Evolutionary conservation across 2,888 invertebrate species (phyloP).

Genomic region (Agrilus cyanescens): DNA sequence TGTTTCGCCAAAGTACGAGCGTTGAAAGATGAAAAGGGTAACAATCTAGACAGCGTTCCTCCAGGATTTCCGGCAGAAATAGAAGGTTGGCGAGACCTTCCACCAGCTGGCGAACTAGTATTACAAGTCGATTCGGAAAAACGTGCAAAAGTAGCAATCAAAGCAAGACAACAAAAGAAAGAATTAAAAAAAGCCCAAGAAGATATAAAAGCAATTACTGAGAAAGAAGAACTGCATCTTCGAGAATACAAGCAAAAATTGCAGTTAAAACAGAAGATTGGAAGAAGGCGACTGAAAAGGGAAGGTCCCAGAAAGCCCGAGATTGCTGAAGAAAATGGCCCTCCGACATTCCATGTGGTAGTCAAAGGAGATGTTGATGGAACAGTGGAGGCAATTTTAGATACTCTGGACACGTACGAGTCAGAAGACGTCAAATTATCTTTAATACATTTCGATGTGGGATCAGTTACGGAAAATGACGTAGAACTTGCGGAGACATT

Average conservation of each 20-base stretch:
- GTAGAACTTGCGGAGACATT: conserved; percentile 69
- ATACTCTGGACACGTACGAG: conserved; percentile 79
- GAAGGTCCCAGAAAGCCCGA: conserved; percentile 51
- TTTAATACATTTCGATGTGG: conserved; percentile 84
- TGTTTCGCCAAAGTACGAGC: conserved; percentile 75
- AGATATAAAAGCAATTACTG: conserved; percentile 49
- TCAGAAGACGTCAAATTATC: conserved; percentile 66
- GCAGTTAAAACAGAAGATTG: conserved; percentile 47
- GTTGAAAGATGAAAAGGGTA: conserved; percentile 68
- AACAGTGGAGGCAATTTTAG: conserved; percentile 88
- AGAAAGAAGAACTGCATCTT: conserved; percentile 54
- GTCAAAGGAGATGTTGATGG: conserved; percentile 88
- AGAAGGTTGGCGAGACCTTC: conserved; percentile 84
- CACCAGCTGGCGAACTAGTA: conserved; percentile 78
- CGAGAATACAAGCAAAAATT: conserved; percentile 51
- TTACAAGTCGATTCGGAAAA: conserved; percentile 55
- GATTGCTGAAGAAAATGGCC: conserved; percentile 23
- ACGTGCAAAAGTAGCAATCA: conserved; percentile 27
- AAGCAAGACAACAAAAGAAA: conserved; percentile 43
- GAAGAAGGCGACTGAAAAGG: conserved; percentile 42
- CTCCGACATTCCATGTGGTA: conserved; percentile 30
- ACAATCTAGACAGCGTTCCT: conserved; percentile 50
- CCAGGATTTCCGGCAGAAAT: conserved; percentile 77
- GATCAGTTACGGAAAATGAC: conserved; percentile 72
- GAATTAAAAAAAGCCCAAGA: conserved; percentile 50